Conservation (phyloP, 2,888 invertebrate genomes). For the Thalpophila matura region DNA sequence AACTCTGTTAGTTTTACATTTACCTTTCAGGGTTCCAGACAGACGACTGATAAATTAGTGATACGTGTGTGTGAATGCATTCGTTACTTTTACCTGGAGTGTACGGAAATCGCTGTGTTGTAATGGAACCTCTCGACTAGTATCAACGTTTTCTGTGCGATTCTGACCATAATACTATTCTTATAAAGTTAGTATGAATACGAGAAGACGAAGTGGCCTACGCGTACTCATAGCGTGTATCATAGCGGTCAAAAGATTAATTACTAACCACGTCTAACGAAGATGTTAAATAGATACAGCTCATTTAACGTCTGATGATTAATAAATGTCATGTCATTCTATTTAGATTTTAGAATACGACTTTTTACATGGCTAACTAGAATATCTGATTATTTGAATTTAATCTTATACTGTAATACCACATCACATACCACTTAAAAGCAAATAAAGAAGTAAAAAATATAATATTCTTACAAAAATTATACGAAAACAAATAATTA, state of each 20-base stretch:
- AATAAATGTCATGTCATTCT: background rate
- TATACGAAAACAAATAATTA: no score
- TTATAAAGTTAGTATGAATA: no score
- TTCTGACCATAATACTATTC: background rate
- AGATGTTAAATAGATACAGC: background rate
- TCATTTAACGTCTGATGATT: no score
- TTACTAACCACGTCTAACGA: background rate
- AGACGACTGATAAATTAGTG: slow-evolving; percentile 60
- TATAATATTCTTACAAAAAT: no score
- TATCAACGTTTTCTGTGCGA: slow-evolving; percentile 3
- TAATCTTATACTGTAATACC: no score
- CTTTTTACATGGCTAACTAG: background rate
- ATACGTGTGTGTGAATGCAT: slow-evolving; percentile 43
- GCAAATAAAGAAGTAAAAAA: no score
- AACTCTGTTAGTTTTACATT: slow-evolving; percentile 63
- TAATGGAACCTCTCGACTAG: slow-evolving; percentile 6
- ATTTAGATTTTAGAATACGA: background rate
- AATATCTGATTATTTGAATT: no score
- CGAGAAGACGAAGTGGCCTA: no score
- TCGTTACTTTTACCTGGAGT: slow-evolving; percentile 16
- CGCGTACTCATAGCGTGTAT: no score
- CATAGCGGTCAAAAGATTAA: no score
- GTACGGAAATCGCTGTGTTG: slow-evolving; percentile 40
- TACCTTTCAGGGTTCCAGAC: slow-evolving; percentile 53
- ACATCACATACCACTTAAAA: no score